Percentiles rank a stretch among this genome's conserved stretches.
Evolutionary conservation across 2,113 vertebrate species (phyloP).

Genomic region (Gallinago jamesoni): DNA sequence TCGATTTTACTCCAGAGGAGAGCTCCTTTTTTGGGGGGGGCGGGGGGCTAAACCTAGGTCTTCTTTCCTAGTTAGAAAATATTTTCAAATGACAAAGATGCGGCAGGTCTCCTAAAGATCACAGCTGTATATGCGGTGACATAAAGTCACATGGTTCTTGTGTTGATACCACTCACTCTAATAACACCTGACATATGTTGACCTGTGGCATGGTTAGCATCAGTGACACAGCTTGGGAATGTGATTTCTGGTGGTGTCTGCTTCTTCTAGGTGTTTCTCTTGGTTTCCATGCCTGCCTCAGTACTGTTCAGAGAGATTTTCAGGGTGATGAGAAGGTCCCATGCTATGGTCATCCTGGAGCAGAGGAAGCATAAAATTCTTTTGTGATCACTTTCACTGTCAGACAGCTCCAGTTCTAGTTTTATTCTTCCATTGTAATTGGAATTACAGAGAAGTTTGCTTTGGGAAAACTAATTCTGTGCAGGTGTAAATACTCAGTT

Average conservation of each 20-base stretch:
- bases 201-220: background rate
- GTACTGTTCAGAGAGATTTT: background rate
- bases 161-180: background rate
- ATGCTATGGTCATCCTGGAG: background rate
- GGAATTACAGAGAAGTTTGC: background rate
- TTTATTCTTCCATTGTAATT: background rate
- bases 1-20: background rate
- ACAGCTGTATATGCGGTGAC: background rate
- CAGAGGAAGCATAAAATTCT: background rate
- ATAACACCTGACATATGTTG: background rate
- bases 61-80: background rate
- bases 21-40: background rate
- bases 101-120: background rate
- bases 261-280: accelerated
- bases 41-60: background rate
- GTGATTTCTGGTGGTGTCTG: background rate
- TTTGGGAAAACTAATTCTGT: background rate
- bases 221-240: background rate
- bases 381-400: background rate
- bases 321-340: background rate
- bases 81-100: background rate
- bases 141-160: background rate
- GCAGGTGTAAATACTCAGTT: background rate
- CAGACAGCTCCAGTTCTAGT: background rate
- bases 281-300: background rate